Conservation (phyloP, 2,113 vertebrate genomes). For the Nanorana parkeri region DNA sequence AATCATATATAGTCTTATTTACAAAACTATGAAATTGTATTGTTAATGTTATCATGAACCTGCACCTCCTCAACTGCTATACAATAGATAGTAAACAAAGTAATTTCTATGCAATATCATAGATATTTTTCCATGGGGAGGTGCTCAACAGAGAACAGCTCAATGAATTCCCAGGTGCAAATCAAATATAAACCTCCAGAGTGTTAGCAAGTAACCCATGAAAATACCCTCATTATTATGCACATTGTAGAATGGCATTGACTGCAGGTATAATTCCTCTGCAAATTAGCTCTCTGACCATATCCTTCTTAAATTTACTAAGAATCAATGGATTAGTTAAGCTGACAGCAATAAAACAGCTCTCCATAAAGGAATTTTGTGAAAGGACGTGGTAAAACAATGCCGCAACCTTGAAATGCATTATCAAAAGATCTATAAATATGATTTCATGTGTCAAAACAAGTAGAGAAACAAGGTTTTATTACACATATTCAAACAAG, state of each 20-base stretch:
- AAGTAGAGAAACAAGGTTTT: background rate
- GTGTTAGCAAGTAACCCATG: constrained; percentile 25
- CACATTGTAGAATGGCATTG: constrained; percentile 12
- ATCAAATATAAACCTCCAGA: background rate
- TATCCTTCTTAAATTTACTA: constrained; percentile 24
- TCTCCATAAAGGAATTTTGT: constrained; percentile 2
- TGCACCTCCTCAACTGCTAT: no score
- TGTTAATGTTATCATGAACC: no score
- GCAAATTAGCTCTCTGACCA: constrained; percentile 40
- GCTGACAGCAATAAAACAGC: constrained; percentile 9
- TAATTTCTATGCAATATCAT: no score
- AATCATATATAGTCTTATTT: no score
- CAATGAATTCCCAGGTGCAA: background rate
- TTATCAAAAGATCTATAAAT: background rate
- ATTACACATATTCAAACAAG: background rate
- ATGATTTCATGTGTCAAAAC: background rate
- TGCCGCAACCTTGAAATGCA: background rate
- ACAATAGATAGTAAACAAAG: no score
- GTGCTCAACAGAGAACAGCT: background rate
- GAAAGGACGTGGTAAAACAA: background rate
- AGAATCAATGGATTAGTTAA: constrained; percentile 38
- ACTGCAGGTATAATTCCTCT: constrained; percentile 43
- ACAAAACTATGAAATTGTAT: no score
- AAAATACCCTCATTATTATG: constrained; percentile 33
- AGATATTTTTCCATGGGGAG: no score